Base-by-base conservation (phyloP, 2,113 vertebrate species). In the Thalassarche chlororhynchos region DNA sequence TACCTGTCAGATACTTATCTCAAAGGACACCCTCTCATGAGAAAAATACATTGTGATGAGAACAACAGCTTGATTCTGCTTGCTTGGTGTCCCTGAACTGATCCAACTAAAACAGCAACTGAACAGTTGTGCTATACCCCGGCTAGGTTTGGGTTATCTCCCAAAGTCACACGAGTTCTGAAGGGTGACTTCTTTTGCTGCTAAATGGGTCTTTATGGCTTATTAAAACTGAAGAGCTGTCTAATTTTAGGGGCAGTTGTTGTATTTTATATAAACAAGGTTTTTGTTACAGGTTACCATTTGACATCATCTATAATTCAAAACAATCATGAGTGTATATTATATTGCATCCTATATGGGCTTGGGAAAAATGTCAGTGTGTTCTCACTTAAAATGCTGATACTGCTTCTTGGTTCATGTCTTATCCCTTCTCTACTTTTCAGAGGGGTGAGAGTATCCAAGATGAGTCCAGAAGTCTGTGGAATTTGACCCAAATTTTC, bases 181-280 rank as follows among this genome's bases (percentile, higher is more conserved):
- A n/a, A 34, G 34, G 36, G 6, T 61, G 11, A 69, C 15, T 14
- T 11, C n/a, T 64, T 49, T 32, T 81, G 17, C 17, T 82, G 8
- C 8, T 77, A n/a, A 61, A 29, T 44, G 11, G 6, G 6, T 65
- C 16, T 66, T 66, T 31, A 29, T 36, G 34, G 28, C 19, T 69
- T 77, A 36, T 24, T n/a, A 80, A 88, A 92, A 62, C 12, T 49
- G 25, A 85, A 89, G 21, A 60, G 8, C 7, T 42, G 5, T 51
- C 32, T 62, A 16, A 36, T 58, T 80, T 58, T 46, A 19, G 15
- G 2, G 7, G 2, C 0, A 4, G 9, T 4, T 42, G 5, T 21
- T 82, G n/a, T 21, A 18, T 32, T 85, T 71, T 54, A 40, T 26
- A 32, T 21, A 55, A 87, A 82, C 1, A 5, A 52, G 11, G 4